These are phyloP conservation scores for Calephelis perditalis DNA, from an alignment of 2,888 invertebrate species.

Conservation along the genomic window DNA sequence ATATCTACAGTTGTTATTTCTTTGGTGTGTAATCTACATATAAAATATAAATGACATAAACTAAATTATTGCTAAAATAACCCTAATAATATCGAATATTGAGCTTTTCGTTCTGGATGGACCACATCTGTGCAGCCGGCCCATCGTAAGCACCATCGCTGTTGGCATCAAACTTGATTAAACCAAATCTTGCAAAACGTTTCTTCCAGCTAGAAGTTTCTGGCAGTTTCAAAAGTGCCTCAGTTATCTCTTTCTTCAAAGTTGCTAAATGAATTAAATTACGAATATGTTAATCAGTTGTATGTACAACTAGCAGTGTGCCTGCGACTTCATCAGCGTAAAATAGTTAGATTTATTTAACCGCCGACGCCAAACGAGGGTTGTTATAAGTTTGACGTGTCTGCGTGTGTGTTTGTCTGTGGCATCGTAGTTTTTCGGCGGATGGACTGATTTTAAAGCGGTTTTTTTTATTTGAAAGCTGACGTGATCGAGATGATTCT, in stretches of 20 bases:
- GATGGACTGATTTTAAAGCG: no score
- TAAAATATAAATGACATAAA: conserved; percentile 67
- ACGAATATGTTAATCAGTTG: background rate
- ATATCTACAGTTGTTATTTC: conserved; percentile 29
- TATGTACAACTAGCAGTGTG: no score
- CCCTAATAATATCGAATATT: conserved; percentile 76
- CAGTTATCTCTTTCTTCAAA: conserved; percentile 53
- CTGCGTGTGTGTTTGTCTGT: no score
- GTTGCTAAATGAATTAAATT: conserved; percentile 50
- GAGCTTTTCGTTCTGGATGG: conserved; percentile 68
- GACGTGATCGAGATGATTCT: no score
- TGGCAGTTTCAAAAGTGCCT: conserved; percentile 58
- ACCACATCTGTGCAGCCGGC: conserved; percentile 71
- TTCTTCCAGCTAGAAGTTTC: conserved; percentile 55
- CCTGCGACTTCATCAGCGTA: no score
- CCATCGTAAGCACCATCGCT: conserved; percentile 66
- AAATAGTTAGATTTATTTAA: no score
- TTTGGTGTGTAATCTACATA: conserved; percentile 62
- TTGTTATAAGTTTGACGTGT: no score
- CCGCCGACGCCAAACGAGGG: no score
- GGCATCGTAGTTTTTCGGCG: no score
- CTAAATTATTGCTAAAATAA: conserved; percentile 49
- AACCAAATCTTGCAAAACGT: conserved; percentile 66
- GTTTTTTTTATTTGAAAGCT: no score
- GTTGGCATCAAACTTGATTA: conserved; percentile 65